Conservation (phyloP, 2,113 vertebrate genomes). For the Mirza zaza region DNA sequence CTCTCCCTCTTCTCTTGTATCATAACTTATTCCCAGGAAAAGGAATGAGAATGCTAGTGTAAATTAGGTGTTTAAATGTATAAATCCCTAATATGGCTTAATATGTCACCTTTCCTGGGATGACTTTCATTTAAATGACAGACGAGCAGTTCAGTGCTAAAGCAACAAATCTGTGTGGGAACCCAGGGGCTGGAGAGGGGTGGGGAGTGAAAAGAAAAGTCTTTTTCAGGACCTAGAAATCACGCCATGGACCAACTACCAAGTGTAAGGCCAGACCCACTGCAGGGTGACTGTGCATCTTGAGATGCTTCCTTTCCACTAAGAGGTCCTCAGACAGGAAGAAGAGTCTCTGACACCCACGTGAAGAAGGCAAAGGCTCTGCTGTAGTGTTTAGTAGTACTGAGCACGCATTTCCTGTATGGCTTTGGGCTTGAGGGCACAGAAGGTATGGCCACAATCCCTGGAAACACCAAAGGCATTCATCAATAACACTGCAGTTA, state of each 20-base stretch:
- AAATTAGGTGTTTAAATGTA: slow-evolving; percentile 67
- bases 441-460: background rate
- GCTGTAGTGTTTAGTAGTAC: background rate
- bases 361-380: background rate
- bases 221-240: background rate
- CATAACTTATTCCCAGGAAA: slow-evolving; percentile 47
- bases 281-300: background rate
- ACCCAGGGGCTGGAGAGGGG: background rate
- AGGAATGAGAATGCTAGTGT: slow-evolving; percentile 61
- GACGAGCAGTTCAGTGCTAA: slow-evolving; percentile 7
- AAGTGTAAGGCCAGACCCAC: background rate
- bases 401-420: slow-evolving; percentile 31
- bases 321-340: slow-evolving; percentile 17
- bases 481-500: background rate
- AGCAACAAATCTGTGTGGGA: background rate
- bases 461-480: slow-evolving; percentile 31
- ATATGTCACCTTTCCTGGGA: slow-evolving; percentile 62
- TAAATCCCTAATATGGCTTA: slow-evolving; percentile 77
- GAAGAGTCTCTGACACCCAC: slow-evolving; percentile 10
- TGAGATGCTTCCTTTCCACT: background rate
- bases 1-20: background rate
- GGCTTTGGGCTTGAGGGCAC: slow-evolving; percentile 61
- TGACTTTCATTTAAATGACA: slow-evolving; percentile 21
- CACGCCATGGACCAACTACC: background rate
- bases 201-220: background rate